Percentiles rank a stretch among this genome's conserved stretches.
These are phyloP conservation scores for Tylochromis polylepis DNA, from an alignment of 2,113 vertebrate genomes.

Conservation along the genomic window DNA sequence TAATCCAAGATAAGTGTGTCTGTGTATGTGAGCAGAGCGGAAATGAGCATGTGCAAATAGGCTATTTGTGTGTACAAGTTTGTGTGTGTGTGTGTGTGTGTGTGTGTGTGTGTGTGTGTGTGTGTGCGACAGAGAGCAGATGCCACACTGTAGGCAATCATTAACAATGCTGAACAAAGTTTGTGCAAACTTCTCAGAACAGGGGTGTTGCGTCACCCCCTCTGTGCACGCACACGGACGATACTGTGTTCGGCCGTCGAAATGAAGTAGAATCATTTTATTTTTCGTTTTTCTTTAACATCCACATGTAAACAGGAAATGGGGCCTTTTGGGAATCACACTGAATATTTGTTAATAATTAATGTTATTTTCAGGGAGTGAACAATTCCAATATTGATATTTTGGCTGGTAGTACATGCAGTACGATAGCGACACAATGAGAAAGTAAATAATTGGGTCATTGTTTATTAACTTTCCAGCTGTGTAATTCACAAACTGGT, in stretches of 20 bases:
- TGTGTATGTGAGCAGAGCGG: neutral
- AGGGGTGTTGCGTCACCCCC: neutral
- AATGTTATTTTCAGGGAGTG: neutral
- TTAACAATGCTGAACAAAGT: slow-evolving; percentile 56
- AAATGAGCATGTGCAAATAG: neutral
- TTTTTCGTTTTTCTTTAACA: neutral
- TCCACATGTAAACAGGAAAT: neutral
- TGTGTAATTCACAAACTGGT: neutral
- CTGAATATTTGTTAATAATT: neutral
- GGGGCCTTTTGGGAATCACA: neutral
- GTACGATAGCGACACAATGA: neutral
- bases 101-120: neutral
- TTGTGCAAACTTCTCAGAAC: slow-evolving; percentile 14
- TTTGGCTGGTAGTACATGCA: neutral
- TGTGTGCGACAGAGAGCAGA: neutral
- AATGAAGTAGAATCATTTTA: neutral
- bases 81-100: neutral
- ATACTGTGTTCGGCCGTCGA: neutral
- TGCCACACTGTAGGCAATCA: slow-evolving; percentile 29
- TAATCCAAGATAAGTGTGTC: slow-evolving; percentile 62
- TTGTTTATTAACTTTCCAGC: neutral
- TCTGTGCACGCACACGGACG: neutral
- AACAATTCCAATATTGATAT: neutral
- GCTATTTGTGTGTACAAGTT: neutral
- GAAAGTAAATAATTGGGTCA: neutral